These are phyloP conservation scores for Chloropsis cyanopogon DNA, from an alignment of 2,113 vertebrate genomes.

Conservation along the genomic window DNA sequence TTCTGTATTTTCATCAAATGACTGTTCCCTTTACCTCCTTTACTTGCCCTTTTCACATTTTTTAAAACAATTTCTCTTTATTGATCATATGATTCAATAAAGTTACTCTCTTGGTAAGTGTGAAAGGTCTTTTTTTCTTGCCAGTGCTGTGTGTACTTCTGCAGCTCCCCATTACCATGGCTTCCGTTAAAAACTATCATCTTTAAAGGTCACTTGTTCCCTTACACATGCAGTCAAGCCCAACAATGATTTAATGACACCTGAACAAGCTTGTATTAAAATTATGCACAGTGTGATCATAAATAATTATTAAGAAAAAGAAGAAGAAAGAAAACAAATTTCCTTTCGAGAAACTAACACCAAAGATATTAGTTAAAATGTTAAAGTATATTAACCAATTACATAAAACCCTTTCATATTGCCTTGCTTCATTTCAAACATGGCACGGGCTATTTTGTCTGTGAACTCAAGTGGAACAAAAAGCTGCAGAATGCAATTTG, in stretches of 20 bases:
- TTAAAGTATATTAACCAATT: slow-evolving; percentile 81
- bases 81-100: slow-evolving; percentile 47
- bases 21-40: neutral
- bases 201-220: slow-evolving; percentile 79
- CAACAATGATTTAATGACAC: slow-evolving; percentile 72
- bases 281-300: slow-evolving; percentile 51
- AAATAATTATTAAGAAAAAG: slow-evolving; percentile 70
- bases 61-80: slow-evolving; percentile 19
- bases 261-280: slow-evolving; percentile 65
- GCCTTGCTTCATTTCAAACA: slow-evolving; percentile 84
- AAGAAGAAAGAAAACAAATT: slow-evolving; percentile 64
- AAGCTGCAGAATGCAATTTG: slow-evolving; percentile 86
- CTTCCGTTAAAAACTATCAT: slow-evolving; percentile 68
- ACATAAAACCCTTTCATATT: slow-evolving; percentile 81
- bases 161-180: slow-evolving; percentile 51
- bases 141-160: slow-evolving; percentile 26
- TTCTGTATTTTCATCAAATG: neutral
- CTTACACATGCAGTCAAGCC: slow-evolving; percentile 60
- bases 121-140: slow-evolving; percentile 60
- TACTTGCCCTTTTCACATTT: slow-evolving; percentile 18
- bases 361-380: slow-evolving; percentile 77
- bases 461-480: slow-evolving; percentile 87
- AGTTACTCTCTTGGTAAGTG: slow-evolving; percentile 60
- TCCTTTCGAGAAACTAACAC: slow-evolving; percentile 56
- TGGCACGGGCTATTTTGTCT: slow-evolving; percentile 81